Evolutionary conservation across 2,888 invertebrate species (phyloP), one percentile per base, ranked within the genome.

Genomic region (Atherix ibis): DNA sequence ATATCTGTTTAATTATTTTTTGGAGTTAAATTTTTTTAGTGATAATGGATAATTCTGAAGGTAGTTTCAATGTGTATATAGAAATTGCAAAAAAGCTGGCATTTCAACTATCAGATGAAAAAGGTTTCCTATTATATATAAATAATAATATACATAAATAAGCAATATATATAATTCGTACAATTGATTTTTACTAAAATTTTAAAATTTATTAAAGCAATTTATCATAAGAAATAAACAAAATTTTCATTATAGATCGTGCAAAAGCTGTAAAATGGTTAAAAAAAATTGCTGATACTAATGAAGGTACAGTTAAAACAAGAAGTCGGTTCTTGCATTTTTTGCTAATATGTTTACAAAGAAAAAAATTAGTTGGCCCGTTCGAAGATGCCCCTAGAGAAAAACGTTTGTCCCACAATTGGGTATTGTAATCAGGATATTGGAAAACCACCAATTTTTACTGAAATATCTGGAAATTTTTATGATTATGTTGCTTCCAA

Each of bases 401-500:
- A 18, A 52, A 52, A 14, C 38, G 42, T 5, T 4, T 8, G 2
- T 16, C 34, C 4, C 37, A 39, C 33, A 17, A 41, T 22, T 43
- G 42, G 42, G 27, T 28, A 6, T 44, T 39, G 19, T 36, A 54
- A 47, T 22, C 55, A 58, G 35, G 44, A 49, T 28, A 36, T 29
- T 16, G 39, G 36, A 37, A 46, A 43, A 41, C 56, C 56, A 3
- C 53, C 54, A 1, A 56, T 51, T 35, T 49, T 45, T 5, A 50
- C 53, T 1, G 60, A 62, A 31, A 51, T 50, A 44, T 60, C 63
- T 1, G 49, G 62, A 3, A 61, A 66, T 46, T 46, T 62, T 9
- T 46, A 54, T 27, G 61, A 65, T 43, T 65, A 63, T 46, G 59
- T 58, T 1, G 62, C 63, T 2, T 54, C 13, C 66, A 66, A 43